phyloP scores from a whole-genome alignment of 2,888 invertebrate genomes.

The Neria commutata region DNA sequence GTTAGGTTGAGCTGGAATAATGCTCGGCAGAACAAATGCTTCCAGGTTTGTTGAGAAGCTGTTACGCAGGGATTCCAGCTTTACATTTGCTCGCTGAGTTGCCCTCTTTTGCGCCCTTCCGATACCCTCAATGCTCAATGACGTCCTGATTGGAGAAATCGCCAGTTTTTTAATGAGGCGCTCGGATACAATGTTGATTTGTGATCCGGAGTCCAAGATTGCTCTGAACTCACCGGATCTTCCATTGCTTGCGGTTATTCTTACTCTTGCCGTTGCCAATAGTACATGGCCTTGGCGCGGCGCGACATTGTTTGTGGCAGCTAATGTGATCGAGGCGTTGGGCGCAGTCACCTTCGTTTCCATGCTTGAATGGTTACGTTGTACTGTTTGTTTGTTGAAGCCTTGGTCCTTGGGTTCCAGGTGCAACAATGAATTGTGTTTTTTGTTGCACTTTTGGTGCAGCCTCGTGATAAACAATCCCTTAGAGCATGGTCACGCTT shows the following conservation, averaged over 20 bases:
- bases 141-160: neutral
- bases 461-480: neutral
- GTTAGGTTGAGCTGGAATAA: neutral
- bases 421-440: slow-evolving; percentile 12
- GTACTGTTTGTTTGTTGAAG: too few relatives aligned
- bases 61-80: neutral
- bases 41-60: neutral
- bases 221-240: neutral
- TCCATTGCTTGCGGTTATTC: neutral
- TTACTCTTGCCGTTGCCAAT: neutral
- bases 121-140: slow-evolving; percentile 6
- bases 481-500: neutral
- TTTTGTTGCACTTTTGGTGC: neutral
- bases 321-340: too few relatives aligned
- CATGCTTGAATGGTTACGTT: too few relatives aligned
- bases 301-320: neutral
- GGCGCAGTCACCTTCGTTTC: too few relatives aligned
- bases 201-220: slow-evolving; percentile 9
- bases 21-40: neutral
- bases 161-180: neutral
- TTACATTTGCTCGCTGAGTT: slow-evolving; percentile 7
- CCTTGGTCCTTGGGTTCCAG: too few relatives aligned
- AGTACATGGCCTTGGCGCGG: neutral
- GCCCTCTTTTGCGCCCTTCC: neutral
- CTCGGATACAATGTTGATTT: slow-evolving; percentile 14